phyloP scores from a whole-genome alignment of 2,113 vertebrate genomes.

The Hymenochirus boettgeri region DNA sequence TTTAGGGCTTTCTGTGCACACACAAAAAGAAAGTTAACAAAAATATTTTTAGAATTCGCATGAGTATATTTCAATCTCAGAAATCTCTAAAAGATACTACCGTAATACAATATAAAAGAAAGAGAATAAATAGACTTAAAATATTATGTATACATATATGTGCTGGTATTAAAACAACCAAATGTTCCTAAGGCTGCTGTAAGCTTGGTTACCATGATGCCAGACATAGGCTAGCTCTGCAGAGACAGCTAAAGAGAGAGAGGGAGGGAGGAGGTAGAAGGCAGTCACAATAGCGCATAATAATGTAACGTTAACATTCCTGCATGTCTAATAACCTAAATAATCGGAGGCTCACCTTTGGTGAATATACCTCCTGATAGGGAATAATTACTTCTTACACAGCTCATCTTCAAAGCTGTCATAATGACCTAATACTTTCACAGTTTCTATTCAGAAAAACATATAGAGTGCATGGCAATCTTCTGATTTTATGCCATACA shows the following conservation, averaged over 20 bases:
- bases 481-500: constrained; percentile 17
- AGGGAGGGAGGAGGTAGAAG: constrained; percentile 41
- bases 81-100: too few species aligned
- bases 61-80: too few species aligned
- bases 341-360: constrained; percentile 46
- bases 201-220: constrained; percentile 55
- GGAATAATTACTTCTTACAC: constrained; percentile 53
- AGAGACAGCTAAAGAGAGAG: constrained; percentile 43
- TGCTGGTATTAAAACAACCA: too few species aligned
- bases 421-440: constrained; percentile 29
- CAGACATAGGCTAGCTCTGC: constrained; percentile 55
- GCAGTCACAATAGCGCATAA: constrained; percentile 85
- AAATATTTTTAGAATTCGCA: too few species aligned
- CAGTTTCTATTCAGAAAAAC: constrained; percentile 11
- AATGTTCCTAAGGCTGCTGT: constrained; percentile 18
- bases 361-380: constrained; percentile 45
- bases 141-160: too few species aligned
- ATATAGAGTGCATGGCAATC: constrained; percentile 13
- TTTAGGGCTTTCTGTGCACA: too few species aligned
- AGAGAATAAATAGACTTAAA: too few species aligned
- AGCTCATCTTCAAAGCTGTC: constrained; percentile 44
- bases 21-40: too few species aligned
- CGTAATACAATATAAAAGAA: too few species aligned
- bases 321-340: constrained; percentile 84
- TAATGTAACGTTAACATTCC: constrained; percentile 87